Base-by-base conservation (phyloP, 2,888 invertebrate species). In the Himalopsyche tibetana region DNA sequence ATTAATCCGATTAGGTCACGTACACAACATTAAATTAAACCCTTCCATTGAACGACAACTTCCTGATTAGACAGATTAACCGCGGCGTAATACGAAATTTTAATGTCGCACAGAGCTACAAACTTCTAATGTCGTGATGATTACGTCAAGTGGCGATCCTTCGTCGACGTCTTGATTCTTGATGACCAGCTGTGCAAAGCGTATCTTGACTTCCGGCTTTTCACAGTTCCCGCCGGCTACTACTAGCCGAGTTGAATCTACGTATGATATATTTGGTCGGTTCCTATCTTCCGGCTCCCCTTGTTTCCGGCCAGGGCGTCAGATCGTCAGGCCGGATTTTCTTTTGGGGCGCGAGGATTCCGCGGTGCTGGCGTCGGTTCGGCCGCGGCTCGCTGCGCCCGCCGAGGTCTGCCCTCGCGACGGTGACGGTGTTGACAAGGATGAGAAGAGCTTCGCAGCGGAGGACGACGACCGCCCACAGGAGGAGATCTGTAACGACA, bases 401-500 rank as follows among this genome's bases (percentile, higher is more conserved):
- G 74, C 74, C 74, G 74, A 74, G 74, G 74, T 74, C 74, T 74
- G 74, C 28, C 74, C 74, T 36, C 74, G 74, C 36, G 74, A 74
- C 74, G 74, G 38, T 36, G 74, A 74, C 74, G 74, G 36, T 36
- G 74, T 28, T 36, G 74, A 74, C 74, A 36, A 74, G 15, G 74
- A 74, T 74, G 74, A 74, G 74, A 38, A 51, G 45, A 80, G 45
- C 80, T 42, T 51, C 80, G 80, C 80, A 80, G 80, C 80, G 80
- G 42, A 42, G 45, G 42, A 55, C 82, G 69, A 55, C 85, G 45
- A 79, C 38, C 74, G 69, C 85, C 74, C 83, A 55, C 74, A 79
- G 84, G 79, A 80, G 86, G 81, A 83, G 86, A 86, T 83, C 86
- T 86, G 86, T 45, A 86, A 86, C 80, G 80, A 83, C 86, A 86